A percentile compares a stretch with the other conserved stretches of the same genome.
phyloP scores from a whole-genome alignment of 2,888 invertebrate genomes.

The Yponomeuta sedellus region DNA sequence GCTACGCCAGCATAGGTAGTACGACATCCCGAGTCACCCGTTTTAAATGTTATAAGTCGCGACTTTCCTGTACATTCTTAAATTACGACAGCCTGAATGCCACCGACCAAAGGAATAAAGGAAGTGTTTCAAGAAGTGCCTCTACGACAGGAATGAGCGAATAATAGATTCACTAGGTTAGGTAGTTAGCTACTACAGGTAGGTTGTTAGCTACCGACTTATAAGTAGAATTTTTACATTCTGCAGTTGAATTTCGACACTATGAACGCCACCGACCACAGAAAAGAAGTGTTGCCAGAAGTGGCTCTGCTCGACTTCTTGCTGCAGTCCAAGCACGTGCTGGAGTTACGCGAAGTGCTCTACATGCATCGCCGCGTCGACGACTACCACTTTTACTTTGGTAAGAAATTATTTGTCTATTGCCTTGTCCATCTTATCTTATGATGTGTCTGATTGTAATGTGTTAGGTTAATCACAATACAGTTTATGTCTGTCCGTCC shows the following conservation, averaged over 20 bases:
- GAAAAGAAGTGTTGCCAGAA: constrained; percentile 65
- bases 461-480: neutral
- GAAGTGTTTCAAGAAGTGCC: too few relatives aligned
- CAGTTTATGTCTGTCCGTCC: neutral
- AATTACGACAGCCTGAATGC: too few relatives aligned
- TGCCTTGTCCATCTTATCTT: neutral
- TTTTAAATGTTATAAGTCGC: too few relatives aligned
- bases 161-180: too few relatives aligned
- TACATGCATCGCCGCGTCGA: constrained; percentile 58
- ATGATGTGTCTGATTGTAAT: neutral
- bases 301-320: constrained; percentile 63
- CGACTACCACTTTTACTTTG: constrained; percentile 58
- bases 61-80: too few relatives aligned
- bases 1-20: too few relatives aligned
- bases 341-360: constrained; percentile 48
- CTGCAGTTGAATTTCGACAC: constrained; percentile 55
- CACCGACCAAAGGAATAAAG: too few relatives aligned
- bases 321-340: constrained; percentile 50
- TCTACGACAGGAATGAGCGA: too few relatives aligned
- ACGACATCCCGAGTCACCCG: too few relatives aligned
- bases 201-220: too few relatives aligned
- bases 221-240: neutral
- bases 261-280: constrained; percentile 54
- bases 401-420: constrained; percentile 32
- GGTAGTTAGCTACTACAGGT: too few relatives aligned